Conservation (phyloP, 1,140 invertebrate genomes). For the Bombus turneri region DNA sequence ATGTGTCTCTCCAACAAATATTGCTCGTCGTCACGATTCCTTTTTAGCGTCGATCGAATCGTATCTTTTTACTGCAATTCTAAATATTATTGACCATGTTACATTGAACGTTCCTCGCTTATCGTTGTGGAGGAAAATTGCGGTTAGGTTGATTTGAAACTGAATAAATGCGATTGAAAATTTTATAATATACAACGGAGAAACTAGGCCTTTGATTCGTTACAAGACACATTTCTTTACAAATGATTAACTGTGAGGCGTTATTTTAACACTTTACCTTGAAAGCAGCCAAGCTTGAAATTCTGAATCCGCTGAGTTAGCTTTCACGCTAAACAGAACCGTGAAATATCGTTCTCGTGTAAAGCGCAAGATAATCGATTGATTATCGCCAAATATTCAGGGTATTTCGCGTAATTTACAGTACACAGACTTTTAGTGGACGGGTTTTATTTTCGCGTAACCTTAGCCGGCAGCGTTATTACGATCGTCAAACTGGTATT, state of each 20-base stretch:
- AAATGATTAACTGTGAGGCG: neutral
- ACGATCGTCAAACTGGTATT: constrained; percentile 8
- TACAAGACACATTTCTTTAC: neutral
- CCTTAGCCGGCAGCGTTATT: neutral
- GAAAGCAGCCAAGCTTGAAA: neutral
- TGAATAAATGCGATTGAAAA: too few relatives aligned
- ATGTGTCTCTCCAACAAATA: neutral
- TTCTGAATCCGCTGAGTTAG: neutral
- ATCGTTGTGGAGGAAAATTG: too few relatives aligned
- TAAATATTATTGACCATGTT: too few relatives aligned
- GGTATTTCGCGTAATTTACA: neutral
- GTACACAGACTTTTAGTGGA: neutral
- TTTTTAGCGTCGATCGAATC: neutral
- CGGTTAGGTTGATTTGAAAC: too few relatives aligned
- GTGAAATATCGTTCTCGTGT: neutral
- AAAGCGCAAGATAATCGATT: neutral
- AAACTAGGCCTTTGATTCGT: neutral
- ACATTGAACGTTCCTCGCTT: too few relatives aligned
- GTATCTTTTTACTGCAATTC: too few relatives aligned
- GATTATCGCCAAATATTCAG: neutral
- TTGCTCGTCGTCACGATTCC: neutral
- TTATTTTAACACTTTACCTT: neutral
- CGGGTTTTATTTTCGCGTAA: neutral
- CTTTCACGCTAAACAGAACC: neutral
- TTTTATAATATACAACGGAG: neutral